Base-by-base conservation (phyloP, 2,888 invertebrate genomes). In the Rhingia rostrata region DNA sequence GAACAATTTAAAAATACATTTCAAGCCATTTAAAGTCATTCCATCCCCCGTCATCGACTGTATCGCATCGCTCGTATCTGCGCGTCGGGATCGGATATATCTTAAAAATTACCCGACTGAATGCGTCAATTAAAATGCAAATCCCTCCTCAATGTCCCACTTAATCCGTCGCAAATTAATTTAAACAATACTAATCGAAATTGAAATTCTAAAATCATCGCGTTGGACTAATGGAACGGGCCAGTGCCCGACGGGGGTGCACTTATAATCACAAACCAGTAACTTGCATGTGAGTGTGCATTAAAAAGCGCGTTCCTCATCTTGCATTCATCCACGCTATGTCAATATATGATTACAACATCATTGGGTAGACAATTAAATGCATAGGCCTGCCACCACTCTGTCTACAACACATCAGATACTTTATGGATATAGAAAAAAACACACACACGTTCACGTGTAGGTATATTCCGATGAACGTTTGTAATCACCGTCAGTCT, bases 141-240 rank as follows among this genome's bases (percentile, higher is more conserved):
- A 82, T 82, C 33, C 35, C 60, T 39, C 22, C 45, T 30, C 47
- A 41, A 70, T 70, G 41, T 49, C 60, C 70, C 72, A 66, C 43
- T 37, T 56, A 72, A 72, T 82, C 61, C 49, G 6, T 32, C n/a
- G 72, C 70, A 72, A 82, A 82, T 82, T 82, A 82, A 82, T 82
- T 82, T 66, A 77, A 82, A 82, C 82, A 77, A 82, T 78, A 66
- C 82, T 82, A 77, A 78, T 77, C 72, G 78, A 49, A 49, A 82
- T 82, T 82, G 58, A 78, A 78, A 72, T 77, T 82, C 82, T 54
- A 72, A 77, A 77, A 78, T 70, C 60, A 61, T 61, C 54, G 77
- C 53, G 37, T 33, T 45, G 12, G 10, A 2, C 51, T 63, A 58
- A 56, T 69, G 69, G 51, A 67, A 41, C 39, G 49, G 22, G 9